phyloP scores from a whole-genome alignment of 2,888 invertebrate species.

The Eudasyphora cyanicolor region DNA sequence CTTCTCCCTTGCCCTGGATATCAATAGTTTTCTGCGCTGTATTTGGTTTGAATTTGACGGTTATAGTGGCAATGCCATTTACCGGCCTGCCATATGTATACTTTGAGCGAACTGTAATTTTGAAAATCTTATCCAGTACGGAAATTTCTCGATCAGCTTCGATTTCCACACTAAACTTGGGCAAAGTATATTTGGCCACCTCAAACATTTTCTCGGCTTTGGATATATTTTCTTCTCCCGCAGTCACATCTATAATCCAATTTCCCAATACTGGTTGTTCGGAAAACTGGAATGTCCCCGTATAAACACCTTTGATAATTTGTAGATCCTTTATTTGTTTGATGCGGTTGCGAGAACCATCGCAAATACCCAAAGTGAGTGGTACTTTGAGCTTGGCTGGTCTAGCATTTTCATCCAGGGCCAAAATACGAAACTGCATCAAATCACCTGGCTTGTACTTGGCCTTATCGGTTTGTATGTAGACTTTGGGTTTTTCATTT shows the following conservation, averaged over 20 bases:
- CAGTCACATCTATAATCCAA: too few species aligned
- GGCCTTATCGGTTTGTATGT: too few species aligned
- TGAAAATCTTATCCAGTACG: background rate
- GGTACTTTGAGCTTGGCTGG: constrained; percentile 80
- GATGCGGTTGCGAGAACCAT: constrained; percentile 83
- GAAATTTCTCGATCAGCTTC: background rate
- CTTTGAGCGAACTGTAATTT: constrained; percentile 77
- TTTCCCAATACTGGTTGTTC: too few species aligned
- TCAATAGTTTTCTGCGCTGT: constrained; percentile 85
- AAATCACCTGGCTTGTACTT: too few species aligned
- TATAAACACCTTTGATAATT: constrained; percentile 87
- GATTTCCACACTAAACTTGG: too few species aligned
- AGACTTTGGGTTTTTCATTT: constrained; percentile 85
- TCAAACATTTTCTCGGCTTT: constrained; percentile 37
- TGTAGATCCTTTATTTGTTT: constrained; percentile 88
- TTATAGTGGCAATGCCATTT: constrained; percentile 87
- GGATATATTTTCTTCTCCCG: constrained; percentile 84
- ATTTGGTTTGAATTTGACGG: background rate
- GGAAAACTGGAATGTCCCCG: constrained; percentile 86
- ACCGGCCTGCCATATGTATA: constrained; percentile 92
- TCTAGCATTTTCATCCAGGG: constrained; percentile 86
- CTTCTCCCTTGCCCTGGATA: constrained; percentile 84
- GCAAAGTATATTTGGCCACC: too few species aligned
- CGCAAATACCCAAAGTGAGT: constrained; percentile 55
- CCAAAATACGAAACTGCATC: constrained; percentile 86